phyloP scores from a whole-genome alignment of 37 sponge, comb jelly and placozoan genomes.

The Chondrosia reniformis region DNA sequence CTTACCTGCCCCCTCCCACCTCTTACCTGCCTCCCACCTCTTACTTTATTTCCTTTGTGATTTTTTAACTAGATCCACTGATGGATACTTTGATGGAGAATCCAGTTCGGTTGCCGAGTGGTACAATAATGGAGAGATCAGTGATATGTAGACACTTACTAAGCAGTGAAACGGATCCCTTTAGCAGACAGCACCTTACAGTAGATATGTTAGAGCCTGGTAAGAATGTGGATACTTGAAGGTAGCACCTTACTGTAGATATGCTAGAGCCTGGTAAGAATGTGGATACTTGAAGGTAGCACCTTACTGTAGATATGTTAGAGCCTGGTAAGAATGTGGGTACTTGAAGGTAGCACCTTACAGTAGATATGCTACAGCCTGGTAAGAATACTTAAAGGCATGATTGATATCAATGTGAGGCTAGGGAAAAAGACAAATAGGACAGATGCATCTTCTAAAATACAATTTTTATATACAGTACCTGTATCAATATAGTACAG shows the following conservation, averaged over 20 bases:
- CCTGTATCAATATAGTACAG: too few relatives aligned
- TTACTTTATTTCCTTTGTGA: not conserved
- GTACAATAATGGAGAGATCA: conserved; percentile 82
- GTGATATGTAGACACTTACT: conserved; percentile 91
- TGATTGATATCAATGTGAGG: too few relatives aligned
- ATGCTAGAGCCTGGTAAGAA: conserved; percentile 69
- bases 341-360: conserved; percentile 79
- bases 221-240: too few relatives aligned
- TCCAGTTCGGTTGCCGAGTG: conserved; percentile 92
- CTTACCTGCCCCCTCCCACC: too few relatives aligned
- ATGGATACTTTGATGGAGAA: conserved; percentile 96
- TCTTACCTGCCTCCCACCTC: too few relatives aligned
- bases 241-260: conserved; percentile 81
- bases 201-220: conserved; percentile 79
- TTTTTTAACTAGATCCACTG: conserved; percentile 96
- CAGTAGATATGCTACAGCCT: conserved; percentile 83
- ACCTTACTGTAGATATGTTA: conserved; percentile 83
- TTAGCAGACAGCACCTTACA: conserved; percentile 87
- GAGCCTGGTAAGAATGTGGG: conserved; percentile 48
- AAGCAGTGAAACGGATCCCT: conserved; percentile 87
- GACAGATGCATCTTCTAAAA: too few relatives aligned
- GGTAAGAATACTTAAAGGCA: too few relatives aligned
- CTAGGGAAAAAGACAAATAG: too few relatives aligned
- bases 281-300: too few relatives aligned
- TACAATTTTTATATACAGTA: too few relatives aligned